These are phyloP conservation scores for Drosophila orosa DNA, from an alignment of 1,140 invertebrate genomes.

Conservation along the genomic window DNA sequence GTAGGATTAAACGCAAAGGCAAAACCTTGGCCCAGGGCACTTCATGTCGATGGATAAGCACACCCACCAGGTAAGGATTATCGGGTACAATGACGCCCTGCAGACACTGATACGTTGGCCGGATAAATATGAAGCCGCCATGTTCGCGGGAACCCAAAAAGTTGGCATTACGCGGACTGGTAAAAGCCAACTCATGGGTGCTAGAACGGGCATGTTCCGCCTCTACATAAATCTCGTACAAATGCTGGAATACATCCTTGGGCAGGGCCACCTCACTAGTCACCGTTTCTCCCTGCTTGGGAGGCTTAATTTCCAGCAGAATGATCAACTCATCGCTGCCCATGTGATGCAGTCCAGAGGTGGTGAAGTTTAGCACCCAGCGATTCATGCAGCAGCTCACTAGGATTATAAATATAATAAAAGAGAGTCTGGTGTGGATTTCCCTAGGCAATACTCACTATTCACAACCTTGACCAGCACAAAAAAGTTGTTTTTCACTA, in stretches of 20 bases:
- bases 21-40: slow-evolving; percentile 95
- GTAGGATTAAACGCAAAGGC: slow-evolving; percentile 86
- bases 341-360: slow-evolving; percentile 91
- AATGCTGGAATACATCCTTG: slow-evolving; percentile 91
- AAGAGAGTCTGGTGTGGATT: accelerated
- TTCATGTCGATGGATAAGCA: slow-evolving; percentile 94
- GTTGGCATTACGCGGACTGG: slow-evolving; percentile 86
- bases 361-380: slow-evolving; percentile 92
- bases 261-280: slow-evolving; percentile 87
- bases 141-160: slow-evolving; percentile 93
- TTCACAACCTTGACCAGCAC: slow-evolving; percentile 91
- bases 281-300: slow-evolving; percentile 14
- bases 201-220: slow-evolving; percentile 90
- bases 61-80: slow-evolving; percentile 91
- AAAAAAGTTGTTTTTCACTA: slow-evolving; percentile 91
- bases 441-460: slow-evolving; percentile 86
- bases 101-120: slow-evolving; percentile 93
- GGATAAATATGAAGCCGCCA: slow-evolving; percentile 93
- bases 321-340: slow-evolving; percentile 95
- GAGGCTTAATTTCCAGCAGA: slow-evolving; percentile 89
- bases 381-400: slow-evolving; percentile 94
- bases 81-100: slow-evolving; percentile 91
- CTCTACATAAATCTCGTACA: slow-evolving; percentile 91
- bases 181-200: slow-evolving; percentile 89
- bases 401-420: too few relatives aligned